phyloP scores from a whole-genome alignment of 2,113 vertebrate genomes.

The Prunella fulvescens region DNA sequence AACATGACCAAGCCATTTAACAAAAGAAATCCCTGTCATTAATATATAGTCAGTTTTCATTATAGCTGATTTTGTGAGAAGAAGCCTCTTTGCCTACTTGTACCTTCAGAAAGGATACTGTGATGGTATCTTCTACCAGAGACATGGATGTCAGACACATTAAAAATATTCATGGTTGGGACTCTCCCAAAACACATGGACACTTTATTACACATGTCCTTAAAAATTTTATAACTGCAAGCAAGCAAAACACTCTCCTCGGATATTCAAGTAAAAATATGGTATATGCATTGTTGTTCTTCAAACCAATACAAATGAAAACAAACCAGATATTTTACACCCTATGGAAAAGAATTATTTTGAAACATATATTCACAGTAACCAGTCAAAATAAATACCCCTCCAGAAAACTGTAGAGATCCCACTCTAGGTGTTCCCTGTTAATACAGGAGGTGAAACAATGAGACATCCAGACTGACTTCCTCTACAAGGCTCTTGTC shows the following conservation, averaged over 20 bases:
- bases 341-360: background rate
- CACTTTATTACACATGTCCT: accelerated
- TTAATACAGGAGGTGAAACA: background rate
- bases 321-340: background rate
- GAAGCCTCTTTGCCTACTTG: background rate
- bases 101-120: background rate
- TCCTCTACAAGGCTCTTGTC: background rate
- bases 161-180: background rate
- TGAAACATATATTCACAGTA: background rate
- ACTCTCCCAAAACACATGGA: background rate
- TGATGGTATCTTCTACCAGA: background rate
- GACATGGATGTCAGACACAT: background rate
- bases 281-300: background rate
- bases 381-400: background rate
- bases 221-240: background rate
- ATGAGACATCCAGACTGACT: background rate
- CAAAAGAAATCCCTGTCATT: background rate
- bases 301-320: background rate
- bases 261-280: background rate
- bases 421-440: background rate
- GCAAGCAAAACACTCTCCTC: background rate
- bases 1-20: background rate
- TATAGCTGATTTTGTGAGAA: background rate
- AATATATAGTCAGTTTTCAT: background rate
- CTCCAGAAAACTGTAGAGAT: background rate